Percentiles rank a stretch among this genome's conserved stretches.
These are phyloP conservation scores for Choristoneura rosaceana DNA, from an alignment of 2,888 invertebrate species.

Conservation along the genomic window DNA sequence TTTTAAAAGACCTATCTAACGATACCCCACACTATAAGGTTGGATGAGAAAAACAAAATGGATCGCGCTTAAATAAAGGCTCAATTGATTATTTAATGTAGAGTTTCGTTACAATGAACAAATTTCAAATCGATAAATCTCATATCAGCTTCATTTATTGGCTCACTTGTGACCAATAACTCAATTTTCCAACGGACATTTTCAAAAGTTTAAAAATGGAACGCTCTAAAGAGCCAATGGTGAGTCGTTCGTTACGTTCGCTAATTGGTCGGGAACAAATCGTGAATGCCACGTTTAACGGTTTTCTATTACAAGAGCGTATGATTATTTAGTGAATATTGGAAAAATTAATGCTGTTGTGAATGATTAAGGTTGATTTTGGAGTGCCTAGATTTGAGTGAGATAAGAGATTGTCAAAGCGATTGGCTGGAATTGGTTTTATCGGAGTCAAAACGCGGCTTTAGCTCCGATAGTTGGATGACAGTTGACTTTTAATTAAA, in stretches of 20 bases:
- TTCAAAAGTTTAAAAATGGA: constrained; percentile 29
- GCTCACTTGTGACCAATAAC: constrained; percentile 3
- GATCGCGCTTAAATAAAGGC: too few relatives aligned
- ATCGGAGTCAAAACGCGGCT: constrained; percentile 34
- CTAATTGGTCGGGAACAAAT: constrained; percentile 34
- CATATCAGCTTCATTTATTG: not conserved
- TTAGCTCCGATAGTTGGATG: constrained; percentile 22
- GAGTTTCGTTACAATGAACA: not conserved
- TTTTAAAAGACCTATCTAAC: too few relatives aligned
- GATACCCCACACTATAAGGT: too few relatives aligned
- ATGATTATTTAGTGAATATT: not conserved
- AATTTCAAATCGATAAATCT: not conserved
- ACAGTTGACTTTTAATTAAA: constrained; percentile 25
- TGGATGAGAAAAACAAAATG: too few relatives aligned
- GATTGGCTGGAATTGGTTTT: constrained; percentile 26
- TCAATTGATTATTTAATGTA: not conserved
- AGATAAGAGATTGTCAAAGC: constrained; percentile 6
- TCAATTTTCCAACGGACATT: constrained; percentile 5
- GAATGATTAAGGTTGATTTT: not conserved
- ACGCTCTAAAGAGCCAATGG: constrained; percentile 23
- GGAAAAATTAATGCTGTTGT: not conserved
- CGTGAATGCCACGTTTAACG: constrained; percentile 20
- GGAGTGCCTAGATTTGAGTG: too few relatives aligned
- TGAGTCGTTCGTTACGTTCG: constrained; percentile 9
- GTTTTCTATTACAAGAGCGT: not conserved